Evolutionary conservation across 2,888 invertebrate genomes (phyloP).

Genomic region (Pollenia angustigena): DNA sequence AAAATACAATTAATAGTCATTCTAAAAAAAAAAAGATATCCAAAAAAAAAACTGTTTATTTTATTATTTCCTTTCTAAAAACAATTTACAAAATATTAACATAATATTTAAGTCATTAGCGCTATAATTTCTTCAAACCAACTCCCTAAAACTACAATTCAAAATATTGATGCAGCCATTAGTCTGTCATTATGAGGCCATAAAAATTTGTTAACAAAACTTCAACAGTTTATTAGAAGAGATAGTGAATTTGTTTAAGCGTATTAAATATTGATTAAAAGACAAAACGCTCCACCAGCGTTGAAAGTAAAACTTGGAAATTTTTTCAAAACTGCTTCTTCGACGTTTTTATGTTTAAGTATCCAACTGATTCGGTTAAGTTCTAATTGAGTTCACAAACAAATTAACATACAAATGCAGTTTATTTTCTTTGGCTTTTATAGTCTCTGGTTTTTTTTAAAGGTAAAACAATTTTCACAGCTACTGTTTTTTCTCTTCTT

Average conservation of each 20-base stretch:
- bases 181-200: constrained; percentile 16
- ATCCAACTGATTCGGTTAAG: not conserved
- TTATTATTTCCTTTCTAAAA: not conserved
- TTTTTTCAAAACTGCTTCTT: no score
- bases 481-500: constrained; percentile 54
- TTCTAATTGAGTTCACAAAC: constrained; percentile 60
- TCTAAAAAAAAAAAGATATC: no score
- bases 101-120: not conserved
- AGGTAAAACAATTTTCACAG: constrained; percentile 41
- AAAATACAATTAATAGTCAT: no score
- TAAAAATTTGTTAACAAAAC: constrained; percentile 31
- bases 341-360: not conserved
- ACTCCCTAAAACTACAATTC: not conserved
- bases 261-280: constrained; percentile 3
- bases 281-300: not conserved
- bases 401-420: constrained; percentile 47
- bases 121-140: constrained; percentile 1
- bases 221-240: not conserved
- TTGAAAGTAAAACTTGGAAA: constrained; percentile 30
- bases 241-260: constrained; percentile 1
- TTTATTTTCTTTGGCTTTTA: not conserved
- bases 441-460: constrained; percentile 5
- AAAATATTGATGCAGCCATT: constrained; percentile 11
- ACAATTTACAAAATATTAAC: constrained; percentile 4
- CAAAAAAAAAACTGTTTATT: no score